phyloP scores from a whole-genome alignment of 2,888 invertebrate genomes.

The Acrobasis consociella region DNA sequence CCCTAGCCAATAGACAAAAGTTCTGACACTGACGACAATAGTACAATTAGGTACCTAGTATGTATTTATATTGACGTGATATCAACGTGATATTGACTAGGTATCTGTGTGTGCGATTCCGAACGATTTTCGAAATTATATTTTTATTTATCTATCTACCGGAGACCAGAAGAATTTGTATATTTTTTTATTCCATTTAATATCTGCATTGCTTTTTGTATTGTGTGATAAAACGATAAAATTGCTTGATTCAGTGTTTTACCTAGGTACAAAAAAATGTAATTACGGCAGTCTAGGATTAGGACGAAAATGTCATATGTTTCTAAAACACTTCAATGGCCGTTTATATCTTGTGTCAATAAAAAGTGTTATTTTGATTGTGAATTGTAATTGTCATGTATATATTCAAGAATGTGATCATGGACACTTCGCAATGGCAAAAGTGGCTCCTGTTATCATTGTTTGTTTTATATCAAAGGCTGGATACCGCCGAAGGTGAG shows the following conservation, averaged over 20 bases:
- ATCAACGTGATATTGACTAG: too few species aligned
- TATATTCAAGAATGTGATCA: conserved; percentile 56
- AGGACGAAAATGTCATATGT: conserved; percentile 55
- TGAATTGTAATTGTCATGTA: conserved; percentile 61
- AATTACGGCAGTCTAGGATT: conserved; percentile 24
- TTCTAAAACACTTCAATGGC: conserved; percentile 62
- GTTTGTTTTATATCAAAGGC: conserved; percentile 52
- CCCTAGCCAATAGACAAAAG: not conserved
- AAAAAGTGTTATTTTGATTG: conserved; percentile 58
- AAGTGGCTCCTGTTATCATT: conserved; percentile 64
- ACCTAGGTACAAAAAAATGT: not conserved
- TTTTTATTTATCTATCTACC: conserved; percentile 15
- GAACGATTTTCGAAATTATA: conserved; percentile 4
- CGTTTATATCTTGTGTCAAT: conserved; percentile 61
- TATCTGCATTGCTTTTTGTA: not conserved
- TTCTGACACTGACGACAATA: too few species aligned
- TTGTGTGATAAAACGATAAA: not conserved
- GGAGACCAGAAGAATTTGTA: conserved; percentile 10
- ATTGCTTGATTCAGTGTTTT: not conserved
- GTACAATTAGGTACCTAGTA: too few species aligned
- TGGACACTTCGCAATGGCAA: conserved; percentile 59
- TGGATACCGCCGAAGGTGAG: conserved; percentile 66
- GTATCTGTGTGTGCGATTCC: not conserved
- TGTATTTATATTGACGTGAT: too few species aligned
- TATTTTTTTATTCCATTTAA: not conserved